Base-by-base conservation (phyloP, 2,113 vertebrate genomes). In the Isichthys henryi region DNA sequence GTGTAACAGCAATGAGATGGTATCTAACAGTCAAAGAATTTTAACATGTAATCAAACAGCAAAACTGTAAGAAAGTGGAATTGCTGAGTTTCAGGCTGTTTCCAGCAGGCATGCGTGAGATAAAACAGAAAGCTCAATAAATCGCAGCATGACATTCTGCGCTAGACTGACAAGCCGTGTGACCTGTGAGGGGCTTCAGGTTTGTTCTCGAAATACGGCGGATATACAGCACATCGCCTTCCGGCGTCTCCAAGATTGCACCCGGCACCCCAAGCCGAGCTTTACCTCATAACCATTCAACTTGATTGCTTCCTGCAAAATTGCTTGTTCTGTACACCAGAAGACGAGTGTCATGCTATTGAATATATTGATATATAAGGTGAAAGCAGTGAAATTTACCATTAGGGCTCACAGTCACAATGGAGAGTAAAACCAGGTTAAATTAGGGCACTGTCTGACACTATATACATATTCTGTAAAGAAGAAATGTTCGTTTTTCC, bases 251-350 rank as follows among this genome's bases (percentile, higher is more conserved):
- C 21, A 46, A 46, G 80, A 83, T 10, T 21, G 80, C 80, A 83
- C 43, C 23, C 21, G 5, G 35, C 3, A 21, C 43, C 82, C 43
- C 45, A 1, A 17, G 19, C 21, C 43, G 4, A 19, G 82, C 82
- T 84, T 48, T 84, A 43, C 74, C 82, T 84, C 82, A 84, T 84
- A 84, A 84, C 82, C 82, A 84, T 84, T 84, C 82, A 46, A 48
- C 82, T 84, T 84, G 82, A 84, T 84, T 84, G 82, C 82, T 84
- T 84, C 82, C 45, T 3, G 9, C 19, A 84, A 84, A 84, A 84
- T 84, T 84, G 82, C 82, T 48, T 48, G 45, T 45, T 48, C 21
- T 46, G 39, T 84, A 84, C 82, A 84, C 82, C 82, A 48, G 82
- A n/a, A 84, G 39, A 48, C 39, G 0, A 84, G 45, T 84, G 39